Base-by-base conservation (phyloP, 2,113 vertebrate genomes). In the human region DNA sequence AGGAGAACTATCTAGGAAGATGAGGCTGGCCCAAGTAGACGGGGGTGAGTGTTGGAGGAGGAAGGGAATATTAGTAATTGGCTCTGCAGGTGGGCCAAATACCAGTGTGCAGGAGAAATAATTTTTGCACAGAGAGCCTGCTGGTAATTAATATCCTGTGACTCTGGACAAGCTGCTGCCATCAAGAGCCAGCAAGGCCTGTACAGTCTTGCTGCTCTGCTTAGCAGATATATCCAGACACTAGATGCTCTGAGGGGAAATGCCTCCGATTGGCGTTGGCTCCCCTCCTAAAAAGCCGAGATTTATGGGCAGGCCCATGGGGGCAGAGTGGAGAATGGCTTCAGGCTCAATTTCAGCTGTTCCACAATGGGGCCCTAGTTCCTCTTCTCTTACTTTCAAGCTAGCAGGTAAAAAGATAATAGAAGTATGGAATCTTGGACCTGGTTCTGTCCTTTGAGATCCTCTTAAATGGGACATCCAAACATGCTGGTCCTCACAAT, bases 181-280 rank as follows among this genome's bases (percentile, higher is more conserved):
- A 59, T 38, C 30, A 45, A 30, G 61, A 92, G 27, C 52, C 2
- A 3, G 48, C 8, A 13, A 66, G 89, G 50, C 97, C 92, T 97
- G 97, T 86, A n/a, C 35, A 25, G 93, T 93, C 98, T 97, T 98
- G 97, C 93, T 55, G 75, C 64, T 73, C 52, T 61, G 0, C 75
- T 86, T 70, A 70, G 83, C 75, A 90, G 97, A 92, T 87, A 89
- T 48, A 84, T 25, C 45, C 81, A 96, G 95, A 95, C 61, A 79
- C 75, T 57, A 55, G 52, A 50, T 45, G 92, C 93, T 98, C 82
- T 1, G 6, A 96, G 93, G 97, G 64, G 59, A 96, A 95, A 95
- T 73, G 40, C 88, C 91, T 97, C 96, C 94, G 64, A 97, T 97
- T 81, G 85, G 80, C 95, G 79, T 90, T 96, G 97, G 97, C 97